Evolutionary conservation across 2,113 vertebrate species (phyloP).

Genomic region (Chelonoidis abingdonii): DNA sequence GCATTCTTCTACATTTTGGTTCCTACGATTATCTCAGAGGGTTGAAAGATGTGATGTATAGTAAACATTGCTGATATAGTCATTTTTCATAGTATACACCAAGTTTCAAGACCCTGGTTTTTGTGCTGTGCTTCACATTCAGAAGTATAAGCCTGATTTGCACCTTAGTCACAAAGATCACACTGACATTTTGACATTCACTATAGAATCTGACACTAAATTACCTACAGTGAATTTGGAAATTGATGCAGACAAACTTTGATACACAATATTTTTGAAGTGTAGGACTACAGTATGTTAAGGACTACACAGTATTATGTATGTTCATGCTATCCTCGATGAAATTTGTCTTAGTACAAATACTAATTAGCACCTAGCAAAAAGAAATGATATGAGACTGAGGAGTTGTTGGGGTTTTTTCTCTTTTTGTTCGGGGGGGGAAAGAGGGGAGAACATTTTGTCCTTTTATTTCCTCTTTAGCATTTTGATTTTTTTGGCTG

Average conservation of each 20-base stretch:
- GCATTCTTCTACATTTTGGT: neutral
- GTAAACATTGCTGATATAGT: neutral
- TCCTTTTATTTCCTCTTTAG: conserved; percentile 13
- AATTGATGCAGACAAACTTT: neutral
- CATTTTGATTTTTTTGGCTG: conserved; percentile 30
- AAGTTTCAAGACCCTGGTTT: neutral
- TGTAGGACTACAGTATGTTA: neutral
- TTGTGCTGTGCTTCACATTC: neutral
- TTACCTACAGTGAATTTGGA: neutral
- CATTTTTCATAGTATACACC: neutral
- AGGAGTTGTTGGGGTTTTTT: neutral
- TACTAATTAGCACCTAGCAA: neutral
- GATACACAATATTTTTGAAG: neutral
- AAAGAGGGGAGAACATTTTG: neutral
- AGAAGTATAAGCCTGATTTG: neutral
- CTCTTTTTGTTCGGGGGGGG: neutral
- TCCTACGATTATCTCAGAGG: neutral
- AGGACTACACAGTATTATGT: neutral
- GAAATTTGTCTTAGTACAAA: neutral
- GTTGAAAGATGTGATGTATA: neutral
- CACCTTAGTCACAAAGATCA: neutral
- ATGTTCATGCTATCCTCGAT: neutral
- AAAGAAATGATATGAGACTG: neutral
- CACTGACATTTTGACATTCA: neutral
- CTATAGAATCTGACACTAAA: neutral